Percentiles rank a stretch among this genome's conserved stretches.
Evolutionary conservation across 2,113 vertebrate species (phyloP).

Genomic region (Meles meles): DNA sequence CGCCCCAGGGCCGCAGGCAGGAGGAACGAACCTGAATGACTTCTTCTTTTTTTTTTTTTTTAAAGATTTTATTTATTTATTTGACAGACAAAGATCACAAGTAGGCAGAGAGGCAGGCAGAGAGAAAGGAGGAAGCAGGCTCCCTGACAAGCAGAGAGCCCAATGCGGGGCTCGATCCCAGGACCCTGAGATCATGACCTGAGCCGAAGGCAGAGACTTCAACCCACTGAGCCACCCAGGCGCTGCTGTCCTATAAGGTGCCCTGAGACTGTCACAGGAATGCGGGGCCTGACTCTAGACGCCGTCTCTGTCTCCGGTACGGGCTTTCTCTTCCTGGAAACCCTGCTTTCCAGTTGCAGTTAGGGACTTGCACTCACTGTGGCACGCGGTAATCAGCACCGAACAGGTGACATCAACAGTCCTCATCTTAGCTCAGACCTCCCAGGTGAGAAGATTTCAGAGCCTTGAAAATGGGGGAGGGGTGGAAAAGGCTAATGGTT

Average conservation of each 20-base stretch:
- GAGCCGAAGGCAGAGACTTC: too few species aligned
- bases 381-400: fast-evolving
- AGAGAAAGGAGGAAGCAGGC: too few species aligned
- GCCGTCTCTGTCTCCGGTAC: background rate
- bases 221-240: too few species aligned
- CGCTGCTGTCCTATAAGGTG: fast-evolving
- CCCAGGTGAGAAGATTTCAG: background rate
- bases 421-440: background rate
- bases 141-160: too few species aligned
- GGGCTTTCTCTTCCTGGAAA: background rate
- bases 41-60: too few species aligned
- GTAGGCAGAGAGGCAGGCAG: too few species aligned
- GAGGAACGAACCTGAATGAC: too few species aligned
- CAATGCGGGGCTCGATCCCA: too few species aligned
- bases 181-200: too few species aligned
- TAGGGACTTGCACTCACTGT: background rate
- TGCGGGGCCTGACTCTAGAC: background rate
- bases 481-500: background rate
- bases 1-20: fast-evolving
- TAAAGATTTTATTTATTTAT: too few species aligned
- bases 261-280: background rate
- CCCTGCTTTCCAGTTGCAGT: fast-evolving
- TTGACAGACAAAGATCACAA: too few species aligned
- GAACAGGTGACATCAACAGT: background rate
- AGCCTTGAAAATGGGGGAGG: background rate